These are phyloP conservation scores for Engraulis encrasicolus DNA, from an alignment of 2,113 vertebrate genomes.

Conservation along the genomic window DNA sequence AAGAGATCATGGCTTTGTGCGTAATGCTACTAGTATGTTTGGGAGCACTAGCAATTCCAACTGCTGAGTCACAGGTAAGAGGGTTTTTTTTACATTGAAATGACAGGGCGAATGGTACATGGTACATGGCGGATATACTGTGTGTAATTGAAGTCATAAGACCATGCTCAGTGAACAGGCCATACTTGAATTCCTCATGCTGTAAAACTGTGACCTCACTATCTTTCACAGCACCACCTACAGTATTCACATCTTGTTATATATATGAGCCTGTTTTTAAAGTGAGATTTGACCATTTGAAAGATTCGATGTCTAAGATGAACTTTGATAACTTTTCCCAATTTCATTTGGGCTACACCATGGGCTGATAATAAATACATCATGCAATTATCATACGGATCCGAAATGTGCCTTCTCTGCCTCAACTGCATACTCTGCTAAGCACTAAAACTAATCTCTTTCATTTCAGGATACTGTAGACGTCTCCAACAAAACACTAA, in stretches of 20 bases:
- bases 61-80: constrained; percentile 27
- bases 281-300: too few species aligned
- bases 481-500: constrained; percentile 56
- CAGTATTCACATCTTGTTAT: too few species aligned
- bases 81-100: too few species aligned
- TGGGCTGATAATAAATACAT: not conserved
- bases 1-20: constrained; percentile 24
- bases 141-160: too few species aligned
- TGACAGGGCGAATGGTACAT: too few species aligned
- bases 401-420: not conserved
- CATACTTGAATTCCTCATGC: too few species aligned
- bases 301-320: too few species aligned
- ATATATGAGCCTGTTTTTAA: too few species aligned
- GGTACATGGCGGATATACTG: too few species aligned
- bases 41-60: not conserved
- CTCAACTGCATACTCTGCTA: not conserved
- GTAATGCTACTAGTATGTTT: constrained; percentile 33
- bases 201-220: too few species aligned
- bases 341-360: not conserved
- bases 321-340: not conserved
- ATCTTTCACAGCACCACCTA: too few species aligned
- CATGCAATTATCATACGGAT: not conserved
- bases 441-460: not conserved
- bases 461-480: constrained; percentile 38
- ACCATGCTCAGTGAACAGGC: too few species aligned